These are phyloP conservation scores for Falco columbarius DNA, from an alignment of 2,797 vertebrate species.

Conservation along the genomic window DNA sequence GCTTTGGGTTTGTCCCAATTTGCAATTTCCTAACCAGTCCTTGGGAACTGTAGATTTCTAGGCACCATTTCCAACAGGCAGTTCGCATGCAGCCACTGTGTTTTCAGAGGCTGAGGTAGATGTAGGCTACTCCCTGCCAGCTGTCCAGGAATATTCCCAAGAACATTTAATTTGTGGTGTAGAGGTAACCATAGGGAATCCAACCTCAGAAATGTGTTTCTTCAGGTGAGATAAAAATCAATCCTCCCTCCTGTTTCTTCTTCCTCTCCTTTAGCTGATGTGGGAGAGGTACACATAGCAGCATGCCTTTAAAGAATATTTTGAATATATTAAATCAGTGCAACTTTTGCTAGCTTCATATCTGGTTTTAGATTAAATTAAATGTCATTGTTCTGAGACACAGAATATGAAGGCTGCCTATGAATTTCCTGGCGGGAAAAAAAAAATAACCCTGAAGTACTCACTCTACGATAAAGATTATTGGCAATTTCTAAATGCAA, in stretches of 20 bases:
- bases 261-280: neutral
- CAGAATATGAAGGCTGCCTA: neutral
- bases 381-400: neutral
- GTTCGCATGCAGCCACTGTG: neutral
- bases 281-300: neutral
- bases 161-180: neutral
- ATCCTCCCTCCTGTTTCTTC: neutral
- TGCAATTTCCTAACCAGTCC: neutral
- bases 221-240: neutral
- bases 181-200: neutral
- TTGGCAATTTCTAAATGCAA: neutral
- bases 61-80: neutral
- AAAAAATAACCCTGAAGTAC: neutral
- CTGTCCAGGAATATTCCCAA: neutral
- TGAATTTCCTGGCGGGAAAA: neutral
- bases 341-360: neutral
- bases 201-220: neutral
- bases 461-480: neutral
- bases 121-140: neutral
- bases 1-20: neutral
- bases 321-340: neutral
- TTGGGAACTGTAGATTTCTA: neutral
- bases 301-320: neutral
- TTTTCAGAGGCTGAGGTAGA: neutral
- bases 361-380: neutral